Evolutionary conservation across 2,113 vertebrate genomes (phyloP).

Genomic region (Gracilinanus agilis): DNA sequence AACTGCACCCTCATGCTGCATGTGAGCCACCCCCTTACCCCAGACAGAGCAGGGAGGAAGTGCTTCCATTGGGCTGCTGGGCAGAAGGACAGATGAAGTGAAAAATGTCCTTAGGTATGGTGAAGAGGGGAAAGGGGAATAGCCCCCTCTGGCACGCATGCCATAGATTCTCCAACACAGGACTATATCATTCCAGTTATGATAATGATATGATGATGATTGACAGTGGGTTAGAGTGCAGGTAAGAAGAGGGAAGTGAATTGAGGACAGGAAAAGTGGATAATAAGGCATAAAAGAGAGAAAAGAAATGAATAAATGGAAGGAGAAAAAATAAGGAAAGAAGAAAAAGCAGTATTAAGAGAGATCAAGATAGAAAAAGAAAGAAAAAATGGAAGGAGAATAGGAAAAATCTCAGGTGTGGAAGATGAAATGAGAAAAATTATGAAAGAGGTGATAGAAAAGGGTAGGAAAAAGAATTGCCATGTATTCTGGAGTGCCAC

Average conservation of each 20-base stretch:
- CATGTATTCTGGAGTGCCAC: neutral
- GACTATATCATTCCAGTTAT: neutral
- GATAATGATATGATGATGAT: neutral
- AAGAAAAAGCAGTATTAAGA: neutral
- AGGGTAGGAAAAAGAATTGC: neutral
- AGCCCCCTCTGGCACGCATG: no score
- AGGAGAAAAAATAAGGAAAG: neutral
- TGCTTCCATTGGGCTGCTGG: no score
- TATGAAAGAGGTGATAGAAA: neutral
- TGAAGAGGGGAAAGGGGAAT: no score
- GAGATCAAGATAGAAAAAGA: neutral
- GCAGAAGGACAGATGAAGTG: no score
- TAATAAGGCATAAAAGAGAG: neutral
- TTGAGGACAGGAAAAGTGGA: neutral
- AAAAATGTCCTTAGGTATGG: no score
- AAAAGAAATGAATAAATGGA: neutral
- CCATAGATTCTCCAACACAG: no score
- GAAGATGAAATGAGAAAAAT: neutral
- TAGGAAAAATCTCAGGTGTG: neutral
- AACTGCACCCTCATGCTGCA: no score
- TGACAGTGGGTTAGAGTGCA: accelerated
- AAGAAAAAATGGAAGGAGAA: neutral
- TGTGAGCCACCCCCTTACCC: no score
- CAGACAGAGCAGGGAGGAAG: no score
- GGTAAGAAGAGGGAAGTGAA: neutral